These are phyloP conservation scores for Meloe dianella DNA, from an alignment of 2,888 invertebrate species.

Conservation along the genomic window DNA sequence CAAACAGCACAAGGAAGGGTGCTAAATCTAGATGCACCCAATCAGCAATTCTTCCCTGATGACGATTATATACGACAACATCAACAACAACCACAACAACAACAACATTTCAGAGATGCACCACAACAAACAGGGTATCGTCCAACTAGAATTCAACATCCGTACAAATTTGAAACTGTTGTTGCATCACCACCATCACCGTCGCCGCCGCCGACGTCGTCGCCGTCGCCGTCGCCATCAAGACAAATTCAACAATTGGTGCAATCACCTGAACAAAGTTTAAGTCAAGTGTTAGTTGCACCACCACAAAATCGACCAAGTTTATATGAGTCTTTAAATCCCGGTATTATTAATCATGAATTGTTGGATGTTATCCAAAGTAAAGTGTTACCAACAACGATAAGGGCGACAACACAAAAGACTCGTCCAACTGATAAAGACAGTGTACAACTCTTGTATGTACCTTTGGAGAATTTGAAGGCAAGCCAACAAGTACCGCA, in stretches of 20 bases:
- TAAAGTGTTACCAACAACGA: slow-evolving; percentile 14
- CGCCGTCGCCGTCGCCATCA: slow-evolving; percentile 23
- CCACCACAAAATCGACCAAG: slow-evolving; percentile 40
- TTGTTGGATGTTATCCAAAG: slow-evolving; percentile 38
- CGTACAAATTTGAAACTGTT: slow-evolving; percentile 48
- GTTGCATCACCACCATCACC: slow-evolving; percentile 42
- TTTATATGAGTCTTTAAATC: slow-evolving; percentile 41
- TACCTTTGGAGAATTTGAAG: slow-evolving; percentile 70
- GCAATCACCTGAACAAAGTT: slow-evolving; percentile 23
- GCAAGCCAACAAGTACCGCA: slow-evolving; percentile 64
- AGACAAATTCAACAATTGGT: slow-evolving; percentile 22
- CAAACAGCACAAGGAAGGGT: slow-evolving; percentile 53
- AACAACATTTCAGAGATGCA: slow-evolving; percentile 54
- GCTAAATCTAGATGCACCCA: slow-evolving; percentile 49
- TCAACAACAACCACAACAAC: slow-evolving; percentile 42
- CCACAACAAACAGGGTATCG: slow-evolving; percentile 40
- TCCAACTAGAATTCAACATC: slow-evolving; percentile 19
- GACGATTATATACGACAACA: slow-evolving; percentile 45
- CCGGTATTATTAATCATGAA: slow-evolving; percentile 40
- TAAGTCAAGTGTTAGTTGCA: slow-evolving; percentile 28
- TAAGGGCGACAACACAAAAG: slow-evolving; percentile 19
- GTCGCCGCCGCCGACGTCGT: slow-evolving; percentile 29
- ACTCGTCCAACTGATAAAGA: slow-evolving; percentile 55
- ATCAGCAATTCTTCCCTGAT: slow-evolving; percentile 48
- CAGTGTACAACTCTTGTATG: slow-evolving; percentile 80